Evolutionary conservation across 2,888 invertebrate species (phyloP).

Genomic region (Disparrhopalites patrizii): DNA sequence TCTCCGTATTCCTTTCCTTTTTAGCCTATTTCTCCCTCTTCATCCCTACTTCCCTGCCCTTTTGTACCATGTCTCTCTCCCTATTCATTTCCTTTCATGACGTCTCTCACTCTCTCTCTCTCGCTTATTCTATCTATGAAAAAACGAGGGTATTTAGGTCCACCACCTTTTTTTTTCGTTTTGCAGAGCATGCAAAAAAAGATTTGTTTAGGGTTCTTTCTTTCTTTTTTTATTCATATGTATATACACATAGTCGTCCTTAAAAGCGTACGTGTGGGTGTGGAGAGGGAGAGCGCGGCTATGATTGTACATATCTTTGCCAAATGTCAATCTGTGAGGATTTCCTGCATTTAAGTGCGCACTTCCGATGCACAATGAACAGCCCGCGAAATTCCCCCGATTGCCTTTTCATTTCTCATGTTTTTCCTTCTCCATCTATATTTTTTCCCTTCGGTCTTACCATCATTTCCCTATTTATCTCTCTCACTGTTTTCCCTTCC

Average conservation of each 20-base stretch:
- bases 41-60: not conserved
- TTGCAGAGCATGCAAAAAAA: not conserved
- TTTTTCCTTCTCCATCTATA: not conserved
- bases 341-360: slow-evolving; percentile 17
- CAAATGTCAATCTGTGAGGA: slow-evolving; percentile 24
- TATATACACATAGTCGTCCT: not conserved
- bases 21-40: too few relatives aligned
- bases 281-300: not conserved
- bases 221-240: not conserved
- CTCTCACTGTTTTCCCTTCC: not conserved
- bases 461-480: not conserved
- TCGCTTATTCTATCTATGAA: not conserved
- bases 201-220: not conserved
- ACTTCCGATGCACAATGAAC: slow-evolving; percentile 22
- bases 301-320: slow-evolving; percentile 6
- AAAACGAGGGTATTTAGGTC: too few relatives aligned
- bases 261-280: not conserved
- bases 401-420: slow-evolving; percentile 23
- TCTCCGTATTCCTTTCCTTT: not conserved
- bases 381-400: slow-evolving; percentile 25
- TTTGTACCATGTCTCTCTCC: not conserved
- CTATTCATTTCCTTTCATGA: not conserved
- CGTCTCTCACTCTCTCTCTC: not conserved
- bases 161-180: not conserved
- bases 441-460: not conserved